Base-by-base conservation (phyloP, 2,888 invertebrate species). In the Coenonympha arcania region DNA sequence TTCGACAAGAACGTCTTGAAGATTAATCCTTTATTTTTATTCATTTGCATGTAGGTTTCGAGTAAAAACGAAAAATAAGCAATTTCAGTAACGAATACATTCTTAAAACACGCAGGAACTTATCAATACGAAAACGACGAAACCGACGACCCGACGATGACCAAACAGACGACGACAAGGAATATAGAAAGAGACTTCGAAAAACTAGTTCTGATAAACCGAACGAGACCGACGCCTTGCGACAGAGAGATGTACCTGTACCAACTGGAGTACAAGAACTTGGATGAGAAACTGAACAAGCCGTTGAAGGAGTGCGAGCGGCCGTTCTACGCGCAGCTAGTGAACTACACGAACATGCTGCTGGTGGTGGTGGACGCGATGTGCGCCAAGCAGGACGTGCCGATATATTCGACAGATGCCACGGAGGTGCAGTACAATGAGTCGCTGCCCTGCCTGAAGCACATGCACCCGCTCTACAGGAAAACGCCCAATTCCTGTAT, bases 151-250 rank as follows among this genome's bases (percentile, higher is more conserved):
- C 64, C 66, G 1, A 72, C 69, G 33, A 74, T 73, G 66, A 85
- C 79, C 53, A 79, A 75, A 67, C 79, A 86, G 1, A 71, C 84
- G 1, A 79, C 83, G 1, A 79, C 82, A 8, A 72, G 84, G 56
- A 75, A 76, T 31, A 68, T 86, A 60, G 88, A 91, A 64, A 76
- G 89, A 60, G 81, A 89, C 64, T 88, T 90, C 70, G 90, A 92
- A 59, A 89, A 89, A 55, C 78, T 89, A 6, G 88, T 93, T 1
- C 81, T 90, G 42, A 90, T 94, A 62, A 92, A 91, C 60, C 87
- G 94, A 66, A 95, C 95, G 0, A 87, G 92, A 36, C 94, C 94
- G 0, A 92, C 93, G 48, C 93, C 95, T 3, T 96, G 96, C 72
- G 96, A 96, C 73, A 89, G 94, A 71, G 91, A 93, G 72, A 87